Evolutionary conservation across 2,797 vertebrate species (phyloP).

Genomic region (Cossypha niveicapilla): DNA sequence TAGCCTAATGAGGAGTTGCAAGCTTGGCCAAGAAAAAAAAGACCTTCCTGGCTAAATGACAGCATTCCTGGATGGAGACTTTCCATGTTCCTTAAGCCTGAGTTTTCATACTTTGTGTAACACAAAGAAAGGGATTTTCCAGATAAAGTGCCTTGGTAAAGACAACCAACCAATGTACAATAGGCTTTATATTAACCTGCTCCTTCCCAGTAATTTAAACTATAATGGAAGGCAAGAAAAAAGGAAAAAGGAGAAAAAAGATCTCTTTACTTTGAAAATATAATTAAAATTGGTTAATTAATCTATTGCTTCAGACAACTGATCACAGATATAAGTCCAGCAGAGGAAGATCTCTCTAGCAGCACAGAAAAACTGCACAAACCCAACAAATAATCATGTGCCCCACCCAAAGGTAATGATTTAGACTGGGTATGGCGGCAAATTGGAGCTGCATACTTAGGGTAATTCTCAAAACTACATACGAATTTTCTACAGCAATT

Average conservation of each 20-base stretch:
- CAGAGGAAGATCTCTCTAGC: neutral
- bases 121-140: neutral
- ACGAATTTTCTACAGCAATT: neutral
- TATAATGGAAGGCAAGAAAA: neutral
- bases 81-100: neutral
- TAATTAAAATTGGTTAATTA: neutral
- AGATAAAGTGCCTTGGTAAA: neutral
- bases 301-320: neutral
- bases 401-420: neutral
- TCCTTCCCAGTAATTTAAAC: neutral
- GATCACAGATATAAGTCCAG: neutral
- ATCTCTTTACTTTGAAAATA: neutral
- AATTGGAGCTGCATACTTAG: neutral
- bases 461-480: neutral
- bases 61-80: neutral
- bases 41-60: neutral
- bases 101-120: neutral
- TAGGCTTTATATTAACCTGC: neutral
- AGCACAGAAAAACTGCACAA: neutral
- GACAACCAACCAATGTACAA: neutral
- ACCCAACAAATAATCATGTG: neutral
- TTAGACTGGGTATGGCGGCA: neutral
- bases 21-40: neutral
- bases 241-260: fast-evolving
- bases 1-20: neutral